phyloP scores from a whole-genome alignment of 2,797 vertebrate genomes.

The Margarornis squamiger region DNA sequence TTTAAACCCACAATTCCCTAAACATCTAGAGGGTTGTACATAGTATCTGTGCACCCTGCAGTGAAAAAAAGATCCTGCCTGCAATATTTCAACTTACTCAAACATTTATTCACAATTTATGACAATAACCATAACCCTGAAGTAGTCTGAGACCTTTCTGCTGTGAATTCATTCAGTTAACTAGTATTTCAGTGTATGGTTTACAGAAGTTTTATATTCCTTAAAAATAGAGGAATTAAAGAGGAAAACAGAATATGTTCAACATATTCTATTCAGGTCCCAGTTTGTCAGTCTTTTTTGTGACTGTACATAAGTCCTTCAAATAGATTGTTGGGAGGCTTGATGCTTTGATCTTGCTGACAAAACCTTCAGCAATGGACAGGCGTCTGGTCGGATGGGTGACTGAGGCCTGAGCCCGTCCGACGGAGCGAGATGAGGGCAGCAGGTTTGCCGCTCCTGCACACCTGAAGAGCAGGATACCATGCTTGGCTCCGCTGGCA shows the following conservation, averaged over 20 bases:
- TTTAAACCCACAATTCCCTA: background rate
- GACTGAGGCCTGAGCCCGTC: background rate
- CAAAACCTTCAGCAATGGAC: background rate
- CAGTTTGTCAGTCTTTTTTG: background rate
- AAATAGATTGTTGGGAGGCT: accelerated
- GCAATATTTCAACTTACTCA: conserved; percentile 13
- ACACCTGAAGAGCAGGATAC: no score
- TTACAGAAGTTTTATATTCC: background rate
- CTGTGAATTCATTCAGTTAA: conserved; percentile 19
- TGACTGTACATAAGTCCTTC: background rate
- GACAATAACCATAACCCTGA: background rate
- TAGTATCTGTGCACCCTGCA: background rate
- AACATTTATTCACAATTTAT: conserved; percentile 25
- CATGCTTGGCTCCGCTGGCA: accelerated
- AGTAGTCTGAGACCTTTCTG: background rate
- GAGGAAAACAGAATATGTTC: background rate
- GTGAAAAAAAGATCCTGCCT: background rate
- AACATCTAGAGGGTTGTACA: background rate
- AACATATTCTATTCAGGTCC: background rate
- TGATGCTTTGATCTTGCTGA: background rate
- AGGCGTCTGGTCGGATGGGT: accelerated
- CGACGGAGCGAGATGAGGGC: accelerated
- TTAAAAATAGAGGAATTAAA: background rate
- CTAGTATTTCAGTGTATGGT: background rate
- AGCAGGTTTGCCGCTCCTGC: background rate